phyloP scores from a whole-genome alignment of 2,888 invertebrate species.

The Branchipolynoe longqiensis region DNA sequence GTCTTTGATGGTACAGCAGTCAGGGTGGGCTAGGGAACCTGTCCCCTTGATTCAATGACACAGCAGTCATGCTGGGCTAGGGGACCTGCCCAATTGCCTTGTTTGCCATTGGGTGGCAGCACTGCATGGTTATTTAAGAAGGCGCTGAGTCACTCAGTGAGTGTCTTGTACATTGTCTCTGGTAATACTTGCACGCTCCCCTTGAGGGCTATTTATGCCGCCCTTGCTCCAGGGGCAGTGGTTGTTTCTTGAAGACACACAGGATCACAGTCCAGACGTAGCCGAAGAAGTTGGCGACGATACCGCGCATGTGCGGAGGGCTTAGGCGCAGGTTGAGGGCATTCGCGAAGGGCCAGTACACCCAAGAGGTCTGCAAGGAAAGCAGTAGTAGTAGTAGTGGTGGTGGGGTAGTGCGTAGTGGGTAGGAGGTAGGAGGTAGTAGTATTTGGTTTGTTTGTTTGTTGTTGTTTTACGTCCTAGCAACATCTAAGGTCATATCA shows the following conservation, averaged over 20 bases:
- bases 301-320: background rate
- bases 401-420: too few species aligned
- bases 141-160: too few species aligned
- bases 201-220: background rate
- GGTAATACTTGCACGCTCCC: background rate
- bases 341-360: slow-evolving; percentile 6
- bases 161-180: background rate
- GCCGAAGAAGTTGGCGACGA: slow-evolving; percentile 9
- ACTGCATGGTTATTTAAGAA: too few species aligned
- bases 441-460: background rate
- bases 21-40: too few species aligned
- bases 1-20: too few species aligned
- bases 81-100: too few species aligned
- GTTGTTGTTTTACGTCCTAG: too few species aligned
- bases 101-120: too few species aligned
- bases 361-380: background rate
- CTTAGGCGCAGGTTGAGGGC: background rate
- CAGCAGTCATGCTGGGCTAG: too few species aligned
- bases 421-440: too few species aligned
- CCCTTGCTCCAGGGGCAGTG: background rate
- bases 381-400: background rate
- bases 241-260: background rate
- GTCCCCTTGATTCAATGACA: too few species aligned
- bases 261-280: slow-evolving; percentile 8
- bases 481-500: too few species aligned